Percentiles rank a stretch among this genome's conserved stretches.
Conservation (phyloP, 2,888 invertebrate genomes). For the Tetranychus piercei region DNA sequence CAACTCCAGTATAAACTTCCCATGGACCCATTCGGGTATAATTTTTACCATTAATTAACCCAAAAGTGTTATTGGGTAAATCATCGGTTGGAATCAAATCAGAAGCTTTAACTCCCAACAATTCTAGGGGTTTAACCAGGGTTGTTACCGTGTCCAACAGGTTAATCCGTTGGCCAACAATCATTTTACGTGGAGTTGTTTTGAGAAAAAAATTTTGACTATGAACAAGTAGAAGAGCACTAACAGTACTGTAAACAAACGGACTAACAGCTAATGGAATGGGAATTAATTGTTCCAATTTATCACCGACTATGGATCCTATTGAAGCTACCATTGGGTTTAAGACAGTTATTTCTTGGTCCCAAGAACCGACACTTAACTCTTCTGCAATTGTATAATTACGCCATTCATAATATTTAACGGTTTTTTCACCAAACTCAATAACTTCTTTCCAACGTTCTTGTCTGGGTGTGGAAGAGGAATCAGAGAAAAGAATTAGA, state of each 20-base stretch:
- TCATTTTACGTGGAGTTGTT: slow-evolving; percentile 15
- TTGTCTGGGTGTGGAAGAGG: background rate
- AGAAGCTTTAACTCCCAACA: slow-evolving; percentile 11
- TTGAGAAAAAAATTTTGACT: slow-evolving; percentile 21
- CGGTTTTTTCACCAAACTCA: slow-evolving; percentile 6
- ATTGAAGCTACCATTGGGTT: slow-evolving; percentile 20
- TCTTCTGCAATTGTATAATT: slow-evolving; percentile 15
- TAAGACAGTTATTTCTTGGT: slow-evolving; percentile 19
- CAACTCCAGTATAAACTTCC: slow-evolving; percentile 21
- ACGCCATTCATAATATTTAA: slow-evolving; percentile 19
- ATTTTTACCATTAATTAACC: slow-evolving; percentile 21
- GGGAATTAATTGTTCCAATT: slow-evolving; percentile 1
- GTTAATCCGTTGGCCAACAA: slow-evolving; percentile 17
- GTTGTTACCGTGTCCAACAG: slow-evolving; percentile 20
- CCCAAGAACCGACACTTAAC: slow-evolving; percentile 9
- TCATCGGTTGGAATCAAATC: slow-evolving; percentile 17
- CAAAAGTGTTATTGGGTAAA: slow-evolving; percentile 22
- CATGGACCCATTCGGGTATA: slow-evolving; percentile 20
- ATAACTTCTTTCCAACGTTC: slow-evolving; percentile 7
- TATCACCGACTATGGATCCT: background rate
- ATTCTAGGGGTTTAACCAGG: slow-evolving; percentile 8
- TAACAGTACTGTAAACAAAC: slow-evolving; percentile 14
- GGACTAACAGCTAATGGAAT: slow-evolving; percentile 4
- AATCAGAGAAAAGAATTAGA: background rate
- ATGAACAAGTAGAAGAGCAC: slow-evolving; percentile 15